A percentile compares a stretch with the other conserved stretches of the same genome.
These are phyloP conservation scores for Turritopsis rubra DNA, from an alignment of 30 jellyfish, hydroid and myxozoan genomes.

Conservation along the genomic window DNA sequence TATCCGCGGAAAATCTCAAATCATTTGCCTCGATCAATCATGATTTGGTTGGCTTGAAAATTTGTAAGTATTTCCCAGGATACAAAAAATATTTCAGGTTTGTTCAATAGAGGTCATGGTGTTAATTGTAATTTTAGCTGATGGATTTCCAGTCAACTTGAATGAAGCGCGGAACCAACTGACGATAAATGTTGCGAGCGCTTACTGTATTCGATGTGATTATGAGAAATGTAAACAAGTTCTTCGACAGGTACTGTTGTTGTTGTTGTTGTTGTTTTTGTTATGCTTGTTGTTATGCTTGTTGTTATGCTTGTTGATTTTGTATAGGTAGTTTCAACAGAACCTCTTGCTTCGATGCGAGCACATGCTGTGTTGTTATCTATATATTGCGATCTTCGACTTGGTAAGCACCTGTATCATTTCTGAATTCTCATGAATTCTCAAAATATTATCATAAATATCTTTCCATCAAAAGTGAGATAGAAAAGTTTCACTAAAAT, in stretches of 20 bases:
- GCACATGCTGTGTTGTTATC: constrained; percentile 68
- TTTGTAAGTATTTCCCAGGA: not conserved
- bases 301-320: not conserved
- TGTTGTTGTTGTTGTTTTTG: not conserved
- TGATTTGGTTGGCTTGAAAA: constrained; percentile 3
- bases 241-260: constrained; percentile 58
- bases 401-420: constrained; percentile 32
- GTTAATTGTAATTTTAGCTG: not conserved
- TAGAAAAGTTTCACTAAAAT: too few species aligned
- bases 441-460: too few species aligned
- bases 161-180: constrained; percentile 54
- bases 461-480: too few species aligned
- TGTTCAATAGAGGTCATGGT: too few species aligned
- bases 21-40: constrained; percentile 10
- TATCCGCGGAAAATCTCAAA: constrained; percentile 59
- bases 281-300: not conserved
- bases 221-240: constrained; percentile 61
- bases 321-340: constrained; percentile 44
- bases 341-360: constrained; percentile 38
- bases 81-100: too few species aligned
- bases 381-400: constrained; percentile 60
- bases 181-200: constrained; percentile 74
- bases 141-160: constrained; percentile 18
- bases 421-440: too few species aligned
- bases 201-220: constrained; percentile 55